Percentiles rank a stretch among this genome's conserved stretches.
phyloP scores from a whole-genome alignment of 2,888 invertebrate species.

The Leptogaster cylindrica region DNA sequence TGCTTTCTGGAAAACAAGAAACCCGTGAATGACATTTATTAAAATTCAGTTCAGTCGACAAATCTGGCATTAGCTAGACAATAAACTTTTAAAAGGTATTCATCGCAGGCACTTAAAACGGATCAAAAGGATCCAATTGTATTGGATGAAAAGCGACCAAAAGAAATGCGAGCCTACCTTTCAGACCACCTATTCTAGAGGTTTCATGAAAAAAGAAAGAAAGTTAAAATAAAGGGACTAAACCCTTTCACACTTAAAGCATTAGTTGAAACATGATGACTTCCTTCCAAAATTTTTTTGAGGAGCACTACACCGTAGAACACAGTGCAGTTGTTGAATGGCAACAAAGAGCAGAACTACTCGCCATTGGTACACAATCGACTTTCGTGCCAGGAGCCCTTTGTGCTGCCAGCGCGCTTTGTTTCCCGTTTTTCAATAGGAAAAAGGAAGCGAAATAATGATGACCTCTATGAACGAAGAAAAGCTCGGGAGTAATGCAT shows the following conservation, averaged over 20 bases:
- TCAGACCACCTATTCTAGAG: neutral
- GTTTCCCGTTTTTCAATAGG: slow-evolving; percentile 36
- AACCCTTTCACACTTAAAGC: neutral
- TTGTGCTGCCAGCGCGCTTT: slow-evolving; percentile 32
- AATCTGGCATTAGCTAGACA: no score
- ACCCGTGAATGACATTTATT: no score
- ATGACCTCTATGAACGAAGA: slow-evolving; percentile 33
- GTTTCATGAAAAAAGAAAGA: no score
- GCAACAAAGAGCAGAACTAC: slow-evolving; percentile 33
- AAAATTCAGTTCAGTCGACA: no score
- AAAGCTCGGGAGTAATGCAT: slow-evolving; percentile 19
- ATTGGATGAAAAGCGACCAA: no score
- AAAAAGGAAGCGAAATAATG: slow-evolving; percentile 39
- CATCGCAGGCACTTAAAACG: no score
- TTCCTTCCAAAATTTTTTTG: slow-evolving; percentile 27
- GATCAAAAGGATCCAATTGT: no score
- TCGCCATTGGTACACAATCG: slow-evolving; percentile 38
- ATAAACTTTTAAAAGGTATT: no score
- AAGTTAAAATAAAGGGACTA: no score
- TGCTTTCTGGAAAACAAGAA: no score
- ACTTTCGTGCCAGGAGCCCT: slow-evolving; percentile 32
- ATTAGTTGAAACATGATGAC: slow-evolving; percentile 24
- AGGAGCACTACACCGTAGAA: neutral
- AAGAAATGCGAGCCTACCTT: neutral
- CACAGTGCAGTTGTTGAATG: slow-evolving; percentile 10